A percentile compares a stretch with the other conserved stretches of the same genome.
phyloP scores from a whole-genome alignment of 2,113 vertebrate genomes.

The Macroglossus sobrinus region DNA sequence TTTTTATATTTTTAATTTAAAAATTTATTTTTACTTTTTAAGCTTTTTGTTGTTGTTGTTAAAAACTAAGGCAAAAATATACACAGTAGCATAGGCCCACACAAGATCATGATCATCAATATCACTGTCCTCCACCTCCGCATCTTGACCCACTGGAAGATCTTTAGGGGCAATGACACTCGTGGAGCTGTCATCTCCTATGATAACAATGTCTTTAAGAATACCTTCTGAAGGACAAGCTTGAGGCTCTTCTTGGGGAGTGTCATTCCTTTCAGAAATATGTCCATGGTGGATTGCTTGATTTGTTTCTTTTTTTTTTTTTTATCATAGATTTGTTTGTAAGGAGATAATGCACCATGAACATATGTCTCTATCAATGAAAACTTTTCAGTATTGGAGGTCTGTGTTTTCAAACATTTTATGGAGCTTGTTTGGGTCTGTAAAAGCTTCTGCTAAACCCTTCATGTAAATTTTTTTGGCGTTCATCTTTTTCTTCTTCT shows the following conservation, averaged over 20 bases:
- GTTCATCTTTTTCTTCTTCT: background rate
- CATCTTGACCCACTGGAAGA: background rate
- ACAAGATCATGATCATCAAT: background rate
- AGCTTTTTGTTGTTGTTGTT: background rate
- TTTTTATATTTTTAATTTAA: background rate
- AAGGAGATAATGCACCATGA: background rate
- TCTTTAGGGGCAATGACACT: background rate
- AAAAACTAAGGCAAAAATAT: background rate
- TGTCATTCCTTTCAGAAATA: background rate
- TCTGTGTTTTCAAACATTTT: background rate
- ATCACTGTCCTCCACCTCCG: background rate
- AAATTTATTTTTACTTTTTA: background rate
- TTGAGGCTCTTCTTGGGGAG: background rate
- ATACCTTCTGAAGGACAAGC: background rate
- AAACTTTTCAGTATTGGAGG: background rate
- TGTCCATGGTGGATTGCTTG: background rate
- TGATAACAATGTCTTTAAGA: background rate
- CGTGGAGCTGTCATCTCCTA: background rate
- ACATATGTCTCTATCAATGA: background rate
- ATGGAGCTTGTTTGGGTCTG: background rate
- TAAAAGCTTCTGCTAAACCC: background rate
- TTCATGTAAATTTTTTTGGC: background rate
- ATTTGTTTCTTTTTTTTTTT: background rate
- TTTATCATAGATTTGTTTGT: background rate
- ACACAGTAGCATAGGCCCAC: background rate